Conservation (phyloP, 2,888 invertebrate genomes). For the Eilema depressum region DNA sequence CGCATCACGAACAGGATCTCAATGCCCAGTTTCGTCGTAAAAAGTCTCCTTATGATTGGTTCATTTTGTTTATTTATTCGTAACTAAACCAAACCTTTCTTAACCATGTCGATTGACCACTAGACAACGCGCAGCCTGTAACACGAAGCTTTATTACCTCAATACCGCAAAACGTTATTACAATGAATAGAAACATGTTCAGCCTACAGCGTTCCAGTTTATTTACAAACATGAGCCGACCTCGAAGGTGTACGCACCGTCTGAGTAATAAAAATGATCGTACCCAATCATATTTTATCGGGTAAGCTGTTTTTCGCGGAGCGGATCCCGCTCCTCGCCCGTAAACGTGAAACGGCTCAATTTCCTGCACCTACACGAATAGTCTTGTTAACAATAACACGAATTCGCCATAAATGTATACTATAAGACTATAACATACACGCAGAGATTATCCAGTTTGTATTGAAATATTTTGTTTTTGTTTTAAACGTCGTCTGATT, state of each 20-base stretch:
- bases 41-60: too few species aligned
- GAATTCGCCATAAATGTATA: neutral
- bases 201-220: constrained; percentile 36
- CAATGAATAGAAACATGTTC: constrained; percentile 15
- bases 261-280: constrained; percentile 77
- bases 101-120: neutral
- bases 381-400: constrained; percentile 71
- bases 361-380: constrained; percentile 70
- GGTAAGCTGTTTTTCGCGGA: constrained; percentile 70
- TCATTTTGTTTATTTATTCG: too few species aligned
- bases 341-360: constrained; percentile 70
- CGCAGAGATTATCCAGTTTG: neutral
- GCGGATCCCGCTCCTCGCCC: constrained; percentile 58
- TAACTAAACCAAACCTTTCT: neutral
- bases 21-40: too few species aligned
- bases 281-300: constrained; percentile 83
- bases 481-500: neutral
- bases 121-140: neutral
- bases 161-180: constrained; percentile 2
- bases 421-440: neutral
- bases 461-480: neutral
- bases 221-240: constrained; percentile 52
- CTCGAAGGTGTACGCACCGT: constrained; percentile 46
- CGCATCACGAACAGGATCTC: too few species aligned
- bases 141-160: neutral